Base-by-base conservation (phyloP, 2,888 invertebrate genomes). In the Fabriciana adippe region DNA sequence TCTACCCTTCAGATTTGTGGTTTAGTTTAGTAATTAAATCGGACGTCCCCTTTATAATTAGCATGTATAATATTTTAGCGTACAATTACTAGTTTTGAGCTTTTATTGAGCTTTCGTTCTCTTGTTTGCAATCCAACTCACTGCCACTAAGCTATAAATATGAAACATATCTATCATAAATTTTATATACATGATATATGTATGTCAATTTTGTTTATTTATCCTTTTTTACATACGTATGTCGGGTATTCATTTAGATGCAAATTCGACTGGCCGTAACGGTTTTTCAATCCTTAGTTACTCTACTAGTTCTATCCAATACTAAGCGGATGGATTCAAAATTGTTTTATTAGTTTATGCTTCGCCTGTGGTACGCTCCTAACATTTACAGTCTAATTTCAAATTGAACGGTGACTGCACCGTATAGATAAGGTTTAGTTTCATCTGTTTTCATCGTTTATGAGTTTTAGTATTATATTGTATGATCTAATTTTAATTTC, bases 381-480 rank as follows among this genome's bases (percentile, higher is more conserved):
- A 72, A 68, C 60, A 68, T 72, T 68, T 64, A 53, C 66, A 65
- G 50, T 69, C 66, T 70, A 73, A 74, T 74, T 71, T 67, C 56
- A 16, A 51, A 53, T 66, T 68, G 64, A 66, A 67, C 71, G 71
- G 75, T 78, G 82, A 81, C 82, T 85, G 85, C 77, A 66, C 74
- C 72, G 71, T 53, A 53, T 64, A 81, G 86, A 87, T 87, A 87
- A 85, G 81, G 75, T 72, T 41, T 70, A 68, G 71, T 72, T 75
- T 66, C 57, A 54, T 54, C 8, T 18, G 16, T 50, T 16, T 16
- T n/a, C 21, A 53, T 53, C 11, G 51, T 3, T 53, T 53, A 53
- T 53, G 18, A 3, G 51, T 11, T 18, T 8, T 16, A 21, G 3
- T 53, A 21, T 18, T 2, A 13, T 6, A 21, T 13, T 11, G 16